Evolutionary conservation across 2,797 vertebrate species (phyloP).

Genomic region (Gallinago stenura): DNA sequence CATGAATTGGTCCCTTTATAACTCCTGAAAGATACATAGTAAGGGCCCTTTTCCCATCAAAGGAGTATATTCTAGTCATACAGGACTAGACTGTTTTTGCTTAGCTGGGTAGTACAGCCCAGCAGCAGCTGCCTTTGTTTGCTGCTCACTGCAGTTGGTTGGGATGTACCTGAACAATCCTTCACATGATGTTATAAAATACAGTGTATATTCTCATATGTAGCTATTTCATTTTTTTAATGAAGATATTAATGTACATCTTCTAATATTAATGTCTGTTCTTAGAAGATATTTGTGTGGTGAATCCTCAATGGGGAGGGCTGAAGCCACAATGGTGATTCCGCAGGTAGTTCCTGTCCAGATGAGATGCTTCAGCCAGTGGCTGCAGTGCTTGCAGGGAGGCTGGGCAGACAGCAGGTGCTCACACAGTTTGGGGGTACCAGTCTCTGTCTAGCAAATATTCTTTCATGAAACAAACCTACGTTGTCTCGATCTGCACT

Average conservation of each 20-base stretch:
- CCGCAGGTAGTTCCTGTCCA: not conserved
- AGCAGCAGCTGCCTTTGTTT: not conserved
- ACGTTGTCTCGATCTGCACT: not conserved
- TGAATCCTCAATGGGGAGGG: not conserved
- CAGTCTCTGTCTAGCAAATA: not conserved
- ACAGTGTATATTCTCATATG: not conserved
- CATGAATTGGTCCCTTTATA: conserved; percentile 18
- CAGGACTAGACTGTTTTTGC: not conserved
- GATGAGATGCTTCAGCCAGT: not conserved
- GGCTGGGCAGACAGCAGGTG: not conserved
- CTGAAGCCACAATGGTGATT: not conserved
- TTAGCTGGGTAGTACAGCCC: not conserved
- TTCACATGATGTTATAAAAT: not conserved
- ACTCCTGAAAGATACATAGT: not conserved
- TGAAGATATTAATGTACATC: not conserved
- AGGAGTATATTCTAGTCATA: conserved; percentile 16
- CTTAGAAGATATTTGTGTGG: not conserved
- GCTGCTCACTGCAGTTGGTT: not conserved
- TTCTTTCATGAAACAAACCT: not conserved
- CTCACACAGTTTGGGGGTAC: not conserved
- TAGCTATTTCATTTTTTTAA: not conserved
- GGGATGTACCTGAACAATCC: not conserved
- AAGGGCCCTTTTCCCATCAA: conserved; percentile 3
- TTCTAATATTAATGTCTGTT: not conserved
- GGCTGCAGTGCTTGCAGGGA: not conserved